Evolutionary conservation across 1,140 invertebrate genomes (phyloP).

Genomic region (Neomicropteryx cornuta): DNA sequence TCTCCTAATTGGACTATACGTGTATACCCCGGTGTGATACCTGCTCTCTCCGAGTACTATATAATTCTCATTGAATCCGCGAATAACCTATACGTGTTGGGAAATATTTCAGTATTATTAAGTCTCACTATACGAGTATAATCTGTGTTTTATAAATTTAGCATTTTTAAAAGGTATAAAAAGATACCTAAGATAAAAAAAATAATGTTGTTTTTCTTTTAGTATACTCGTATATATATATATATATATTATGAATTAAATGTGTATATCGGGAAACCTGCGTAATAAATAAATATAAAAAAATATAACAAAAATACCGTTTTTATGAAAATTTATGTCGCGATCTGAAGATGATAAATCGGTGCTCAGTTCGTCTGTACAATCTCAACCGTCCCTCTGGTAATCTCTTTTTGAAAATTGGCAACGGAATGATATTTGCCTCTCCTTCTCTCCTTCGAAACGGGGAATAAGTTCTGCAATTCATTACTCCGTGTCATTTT

Average conservation of each 20-base stretch:
- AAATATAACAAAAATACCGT: background rate
- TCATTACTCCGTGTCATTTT: too few species aligned
- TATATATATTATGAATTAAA: slow-evolving; percentile 1
- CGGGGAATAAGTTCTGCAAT: too few species aligned
- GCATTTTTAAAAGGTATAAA: background rate
- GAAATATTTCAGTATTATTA: background rate
- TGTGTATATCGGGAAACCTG: slow-evolving; percentile 2
- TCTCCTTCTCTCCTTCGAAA: too few species aligned
- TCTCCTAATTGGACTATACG: too few species aligned
- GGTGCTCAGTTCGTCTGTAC: background rate
- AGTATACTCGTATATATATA: slow-evolving; percentile 2
- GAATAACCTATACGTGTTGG: background rate
- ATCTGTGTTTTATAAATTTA: background rate
- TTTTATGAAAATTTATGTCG: background rate
- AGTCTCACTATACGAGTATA: background rate
- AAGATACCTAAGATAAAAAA: background rate
- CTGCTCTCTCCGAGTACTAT: too few species aligned
- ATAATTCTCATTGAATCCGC: too few species aligned
- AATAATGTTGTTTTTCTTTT: background rate
- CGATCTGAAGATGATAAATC: background rate
- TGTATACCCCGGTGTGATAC: too few species aligned
- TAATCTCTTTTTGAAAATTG: background rate
- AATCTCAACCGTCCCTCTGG: background rate
- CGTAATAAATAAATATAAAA: slow-evolving; percentile 3
- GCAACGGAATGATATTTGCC: background rate